A percentile compares a stretch with the other conserved stretches of the same genome.
Evolutionary conservation across 2,797 vertebrate genomes (phyloP).

Genomic region (Enteromius unitaeniatus): DNA sequence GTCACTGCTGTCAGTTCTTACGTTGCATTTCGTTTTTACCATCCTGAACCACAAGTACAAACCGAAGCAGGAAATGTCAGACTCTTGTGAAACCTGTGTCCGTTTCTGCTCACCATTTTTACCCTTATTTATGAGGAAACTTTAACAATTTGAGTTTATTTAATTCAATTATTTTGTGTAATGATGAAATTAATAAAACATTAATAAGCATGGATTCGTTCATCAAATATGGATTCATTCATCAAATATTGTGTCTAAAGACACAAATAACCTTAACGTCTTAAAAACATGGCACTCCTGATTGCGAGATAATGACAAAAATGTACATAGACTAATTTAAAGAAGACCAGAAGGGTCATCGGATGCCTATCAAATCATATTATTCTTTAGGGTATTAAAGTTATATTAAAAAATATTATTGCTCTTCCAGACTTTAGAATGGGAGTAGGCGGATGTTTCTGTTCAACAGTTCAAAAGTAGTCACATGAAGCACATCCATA

Average conservation of each 20-base stretch:
- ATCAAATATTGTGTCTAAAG: neutral
- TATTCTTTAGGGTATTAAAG: too few relatives aligned
- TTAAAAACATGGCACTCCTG: too few relatives aligned
- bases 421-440: too few relatives aligned
- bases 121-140: neutral
- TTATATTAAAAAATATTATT: too few relatives aligned
- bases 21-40: constrained; percentile 45
- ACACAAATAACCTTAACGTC: neutral
- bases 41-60: constrained; percentile 46
- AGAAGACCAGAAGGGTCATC: too few relatives aligned
- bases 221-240: neutral
- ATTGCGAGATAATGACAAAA: neutral
- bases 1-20: constrained; percentile 10
- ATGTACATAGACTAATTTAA: neutral
- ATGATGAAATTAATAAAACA: neutral
- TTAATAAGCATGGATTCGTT: neutral
- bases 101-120: constrained; percentile 57
- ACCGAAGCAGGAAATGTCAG: constrained; percentile 63
- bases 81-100: constrained; percentile 66
- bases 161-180: neutral
- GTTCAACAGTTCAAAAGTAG: too few relatives aligned
- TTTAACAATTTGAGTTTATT: neutral
- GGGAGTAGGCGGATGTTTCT: too few relatives aligned
- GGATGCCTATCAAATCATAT: too few relatives aligned
- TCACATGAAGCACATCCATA: too few relatives aligned